Percentiles rank a stretch among this genome's conserved stretches.
phyloP scores from a whole-genome alignment of 2,797 vertebrate genomes.

The Betta splendens region DNA sequence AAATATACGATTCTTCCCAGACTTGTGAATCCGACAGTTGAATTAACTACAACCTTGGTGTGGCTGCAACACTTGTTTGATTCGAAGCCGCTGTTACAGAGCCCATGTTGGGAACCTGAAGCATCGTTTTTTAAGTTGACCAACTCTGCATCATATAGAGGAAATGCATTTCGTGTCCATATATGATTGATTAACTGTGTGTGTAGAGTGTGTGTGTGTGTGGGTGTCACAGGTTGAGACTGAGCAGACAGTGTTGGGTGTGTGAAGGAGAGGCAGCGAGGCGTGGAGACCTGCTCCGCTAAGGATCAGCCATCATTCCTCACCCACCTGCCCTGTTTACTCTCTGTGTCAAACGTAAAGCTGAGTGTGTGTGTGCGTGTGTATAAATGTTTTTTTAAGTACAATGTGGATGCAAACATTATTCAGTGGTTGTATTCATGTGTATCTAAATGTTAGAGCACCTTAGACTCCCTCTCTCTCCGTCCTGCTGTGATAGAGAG shows the following conservation, averaged over 20 bases:
- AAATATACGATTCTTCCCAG: no score
- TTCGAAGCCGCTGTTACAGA: neutral
- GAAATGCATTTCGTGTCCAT: slow-evolving; percentile 56
- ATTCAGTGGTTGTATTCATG: slow-evolving; percentile 7
- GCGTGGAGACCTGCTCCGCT: slow-evolving; percentile 79
- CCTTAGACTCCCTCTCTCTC: no score
- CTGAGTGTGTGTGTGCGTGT: slow-evolving; percentile 39
- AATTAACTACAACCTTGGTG: neutral
- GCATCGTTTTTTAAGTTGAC: slow-evolving; percentile 39
- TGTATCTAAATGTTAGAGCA: slow-evolving; percentile 15
- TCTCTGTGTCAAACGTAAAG: slow-evolving; percentile 74
- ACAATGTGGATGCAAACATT: slow-evolving; percentile 45
- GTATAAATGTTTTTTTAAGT: slow-evolving; percentile 19
- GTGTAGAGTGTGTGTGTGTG: slow-evolving; percentile 39
- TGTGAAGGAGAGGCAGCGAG: slow-evolving; percentile 82
- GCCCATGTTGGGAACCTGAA: slow-evolving; percentile 29
- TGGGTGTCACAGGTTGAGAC: slow-evolving; percentile 70
- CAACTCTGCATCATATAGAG: slow-evolving; percentile 46
- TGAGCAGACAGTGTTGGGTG: slow-evolving; percentile 76
- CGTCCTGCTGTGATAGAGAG: slow-evolving; percentile 38
- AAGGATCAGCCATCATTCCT: slow-evolving; percentile 79
- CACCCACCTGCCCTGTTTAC: slow-evolving; percentile 86
- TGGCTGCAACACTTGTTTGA: slow-evolving; percentile 6
- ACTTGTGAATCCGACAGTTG: no score
- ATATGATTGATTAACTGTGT: slow-evolving; percentile 79